Percentiles rank a stretch among this genome's conserved stretches.
Conservation (phyloP, 37 sponge, comb jelly and placozoan genomes). For the Bolinopsis microptera region DNA sequence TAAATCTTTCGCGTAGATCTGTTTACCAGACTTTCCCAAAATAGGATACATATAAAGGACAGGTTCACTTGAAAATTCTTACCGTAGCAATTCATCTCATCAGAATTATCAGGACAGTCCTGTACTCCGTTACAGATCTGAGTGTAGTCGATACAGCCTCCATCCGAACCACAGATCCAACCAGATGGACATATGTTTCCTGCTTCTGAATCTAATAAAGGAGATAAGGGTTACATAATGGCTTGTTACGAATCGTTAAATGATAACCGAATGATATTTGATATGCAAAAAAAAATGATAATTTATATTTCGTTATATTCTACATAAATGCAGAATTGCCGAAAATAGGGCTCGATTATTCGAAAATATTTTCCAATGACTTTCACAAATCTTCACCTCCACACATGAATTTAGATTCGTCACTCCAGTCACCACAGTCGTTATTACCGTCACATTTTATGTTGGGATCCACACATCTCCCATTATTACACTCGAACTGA, state of each 20-base stretch:
- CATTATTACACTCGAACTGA: slow-evolving; percentile 4
- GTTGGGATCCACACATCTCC: neutral
- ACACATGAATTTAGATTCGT: slow-evolving; percentile 56
- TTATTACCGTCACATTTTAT: slow-evolving; percentile 25
- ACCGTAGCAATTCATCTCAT: slow-evolving; percentile 42
- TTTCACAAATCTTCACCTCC: too few species aligned
- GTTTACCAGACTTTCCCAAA: too few species aligned
- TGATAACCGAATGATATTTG: too few species aligned
- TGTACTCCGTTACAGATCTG: slow-evolving; percentile 11
- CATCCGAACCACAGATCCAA: neutral
- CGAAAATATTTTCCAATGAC: too few species aligned
- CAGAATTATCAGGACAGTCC: slow-evolving; percentile 16
- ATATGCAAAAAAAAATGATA: too few species aligned
- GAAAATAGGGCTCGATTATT: too few species aligned
- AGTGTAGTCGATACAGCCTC: slow-evolving; percentile 9
- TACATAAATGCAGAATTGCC: too few species aligned
- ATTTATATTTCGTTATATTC: too few species aligned
- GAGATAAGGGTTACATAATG: too few species aligned
- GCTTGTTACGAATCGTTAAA: too few species aligned
- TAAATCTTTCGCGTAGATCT: too few species aligned
- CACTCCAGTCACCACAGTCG: slow-evolving; percentile 63
- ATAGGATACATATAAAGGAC: too few species aligned
- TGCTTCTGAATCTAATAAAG: neutral
- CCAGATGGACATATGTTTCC: slow-evolving; percentile 12
- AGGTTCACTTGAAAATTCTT: neutral